Conservation (phyloP, 2,797 vertebrate species). For the Typhlichthys eigenmanni region DNA sequence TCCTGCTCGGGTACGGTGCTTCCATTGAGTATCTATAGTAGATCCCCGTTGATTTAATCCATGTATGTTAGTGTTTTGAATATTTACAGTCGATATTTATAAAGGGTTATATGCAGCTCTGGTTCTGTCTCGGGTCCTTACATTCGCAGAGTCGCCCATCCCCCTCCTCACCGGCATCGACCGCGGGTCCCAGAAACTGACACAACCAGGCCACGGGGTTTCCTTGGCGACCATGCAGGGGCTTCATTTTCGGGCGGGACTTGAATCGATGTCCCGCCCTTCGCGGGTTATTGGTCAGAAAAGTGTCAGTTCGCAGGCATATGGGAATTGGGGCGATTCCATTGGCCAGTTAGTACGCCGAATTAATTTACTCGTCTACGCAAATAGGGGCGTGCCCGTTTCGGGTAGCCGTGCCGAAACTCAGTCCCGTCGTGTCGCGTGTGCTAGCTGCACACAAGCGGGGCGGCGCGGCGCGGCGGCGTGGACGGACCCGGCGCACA, state of each 20-base stretch:
- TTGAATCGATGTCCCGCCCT: slow-evolving; percentile 40
- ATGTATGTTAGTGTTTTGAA: slow-evolving; percentile 73
- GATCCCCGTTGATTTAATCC: slow-evolving; percentile 63
- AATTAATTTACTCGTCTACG: slow-evolving; percentile 31
- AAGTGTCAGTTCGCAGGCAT: slow-evolving; percentile 45
- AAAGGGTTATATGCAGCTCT: slow-evolving; percentile 79
- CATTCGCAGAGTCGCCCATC: slow-evolving; percentile 84
- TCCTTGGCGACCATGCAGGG: slow-evolving; percentile 88
- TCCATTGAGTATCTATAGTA: slow-evolving; percentile 72
- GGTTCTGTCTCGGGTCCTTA: slow-evolving; percentile 80
- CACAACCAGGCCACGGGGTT: slow-evolving; percentile 94
- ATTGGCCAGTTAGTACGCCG: slow-evolving; percentile 50
- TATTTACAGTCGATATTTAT: slow-evolving; percentile 81
- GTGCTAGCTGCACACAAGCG: slow-evolving; percentile 45
- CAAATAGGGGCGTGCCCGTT: slow-evolving; percentile 51
- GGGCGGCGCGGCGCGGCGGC: slow-evolving; percentile 37
- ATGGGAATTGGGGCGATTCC: not conserved
- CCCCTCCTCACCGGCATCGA: slow-evolving; percentile 85
- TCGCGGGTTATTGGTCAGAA: slow-evolving; percentile 44
- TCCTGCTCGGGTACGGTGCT: slow-evolving; percentile 68
- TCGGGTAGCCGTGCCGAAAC: slow-evolving; percentile 51
- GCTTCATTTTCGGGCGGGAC: slow-evolving; percentile 68
- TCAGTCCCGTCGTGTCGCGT: slow-evolving; percentile 36
- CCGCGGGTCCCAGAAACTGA: slow-evolving; percentile 88
- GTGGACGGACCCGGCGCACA: slow-evolving; percentile 56